A percentile compares a stretch with the other conserved stretches of the same genome.
These are phyloP conservation scores for Caenorhabditis angaria DNA, from an alignment of 2,888 invertebrate species.

Conservation along the genomic window DNA sequence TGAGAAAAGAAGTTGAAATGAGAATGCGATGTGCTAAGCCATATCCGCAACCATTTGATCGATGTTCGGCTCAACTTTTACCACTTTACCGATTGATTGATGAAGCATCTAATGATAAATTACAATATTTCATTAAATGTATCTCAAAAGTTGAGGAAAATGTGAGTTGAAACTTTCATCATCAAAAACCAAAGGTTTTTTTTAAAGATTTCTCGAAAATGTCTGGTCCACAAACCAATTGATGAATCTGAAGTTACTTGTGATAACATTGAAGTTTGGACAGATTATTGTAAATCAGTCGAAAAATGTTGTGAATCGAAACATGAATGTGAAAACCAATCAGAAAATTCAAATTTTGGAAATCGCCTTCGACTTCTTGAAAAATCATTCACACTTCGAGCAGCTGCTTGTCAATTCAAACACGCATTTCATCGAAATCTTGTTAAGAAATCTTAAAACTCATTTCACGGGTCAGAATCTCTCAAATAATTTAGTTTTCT, in stretches of 20 bases:
- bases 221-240: slow-evolving; percentile 19
- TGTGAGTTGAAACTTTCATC: slow-evolving; percentile 4
- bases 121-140: slow-evolving; percentile 38
- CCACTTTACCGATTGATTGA: slow-evolving; percentile 38
- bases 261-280: slow-evolving; percentile 30
- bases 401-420: slow-evolving; percentile 39
- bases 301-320: slow-evolving; percentile 31
- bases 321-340: slow-evolving; percentile 23
- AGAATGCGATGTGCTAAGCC: slow-evolving; percentile 28
- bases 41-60: slow-evolving; percentile 33
- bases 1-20: slow-evolving; percentile 35
- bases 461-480: neutral
- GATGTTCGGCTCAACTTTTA: slow-evolving; percentile 35
- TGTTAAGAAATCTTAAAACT: slow-evolving; percentile 6
- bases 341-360: slow-evolving; percentile 31
- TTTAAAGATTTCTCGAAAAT: slow-evolving; percentile 20
- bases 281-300: slow-evolving; percentile 28
- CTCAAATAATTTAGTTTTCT: neutral
- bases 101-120: slow-evolving; percentile 36
- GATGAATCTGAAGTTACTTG: slow-evolving; percentile 26
- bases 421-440: slow-evolving; percentile 34
- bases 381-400: slow-evolving; percentile 36
- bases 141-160: slow-evolving; percentile 20
- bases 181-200: neutral
- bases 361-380: slow-evolving; percentile 35